Base-by-base conservation (phyloP, 2,888 invertebrate genomes). In the Blomia tropicalis region DNA sequence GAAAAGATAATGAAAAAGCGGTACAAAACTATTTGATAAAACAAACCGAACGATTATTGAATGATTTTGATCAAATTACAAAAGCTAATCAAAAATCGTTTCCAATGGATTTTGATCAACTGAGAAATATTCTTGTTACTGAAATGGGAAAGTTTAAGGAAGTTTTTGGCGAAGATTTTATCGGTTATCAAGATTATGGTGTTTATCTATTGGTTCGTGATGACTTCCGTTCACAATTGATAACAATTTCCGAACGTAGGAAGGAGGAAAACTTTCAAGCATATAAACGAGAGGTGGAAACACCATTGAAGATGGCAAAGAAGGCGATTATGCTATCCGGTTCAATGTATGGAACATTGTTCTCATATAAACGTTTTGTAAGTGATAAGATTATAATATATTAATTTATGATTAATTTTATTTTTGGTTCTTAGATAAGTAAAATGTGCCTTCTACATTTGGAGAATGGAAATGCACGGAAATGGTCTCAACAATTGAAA, bases 231-330 rank as follows among this genome's bases (percentile, higher is more conserved):
- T 22, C 59, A 59, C 19, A 27, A n/a, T 31, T 67, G 22, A 17
- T 27, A 19, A 32, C 51, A 30, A 47, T 66, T 19, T 43, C 43
- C 2, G 58, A 58, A 4, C 60, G 30, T 23, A 53, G 67, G 29
- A 44, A 36, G 54, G 29, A 66, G 43, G 66, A 68, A 53, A 68
- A 68, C 54, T 59, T 68, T 4, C 61, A 68, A 23, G 68, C 68
- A 4, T 68, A 63, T 27, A 63, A 63, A 7, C 43, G 54, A 54
- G 67, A 65, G 54, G 68, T 68, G 17, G 56, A 63, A 25, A 43
- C 32, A 43, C 66, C 66, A 17, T 47, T 68, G 19, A 43, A 63
- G 23, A 64, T 43, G 25, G 63, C 67, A 4, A 68, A 68, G 47
- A 41, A 64, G 17, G 27, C 65, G 7, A 68, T 68, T 19, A 29